Evolutionary conservation across 1,140 invertebrate genomes (phyloP).

Genomic region (Brachionus sp.): DNA sequence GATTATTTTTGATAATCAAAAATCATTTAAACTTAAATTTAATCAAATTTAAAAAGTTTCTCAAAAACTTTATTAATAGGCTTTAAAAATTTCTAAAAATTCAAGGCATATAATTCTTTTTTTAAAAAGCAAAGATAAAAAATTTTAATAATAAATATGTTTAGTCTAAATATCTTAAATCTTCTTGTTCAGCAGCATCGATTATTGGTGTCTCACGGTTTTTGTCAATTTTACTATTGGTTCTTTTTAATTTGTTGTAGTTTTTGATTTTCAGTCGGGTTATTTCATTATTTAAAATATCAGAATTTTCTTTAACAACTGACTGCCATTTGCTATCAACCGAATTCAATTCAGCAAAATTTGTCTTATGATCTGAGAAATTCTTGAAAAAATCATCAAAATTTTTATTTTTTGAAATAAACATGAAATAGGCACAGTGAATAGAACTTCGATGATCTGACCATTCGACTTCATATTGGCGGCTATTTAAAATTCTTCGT

Average conservation of each 20-base stretch:
- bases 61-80: neutral
- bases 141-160: neutral
- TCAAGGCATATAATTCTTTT: neutral
- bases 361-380: neutral
- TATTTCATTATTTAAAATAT: neutral
- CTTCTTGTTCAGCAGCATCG: neutral
- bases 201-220: neutral
- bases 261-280: neutral
- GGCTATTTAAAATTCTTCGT: conserved; percentile 47
- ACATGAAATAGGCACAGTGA: conserved; percentile 50
- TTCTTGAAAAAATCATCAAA: neutral
- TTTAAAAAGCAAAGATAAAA: neutral
- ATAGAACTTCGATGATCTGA: conserved; percentile 47
- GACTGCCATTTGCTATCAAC: neutral
- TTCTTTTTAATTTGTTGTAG: neutral
- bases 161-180: neutral
- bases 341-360: neutral
- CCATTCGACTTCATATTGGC: conserved; percentile 50
- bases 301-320: neutral
- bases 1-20: too few relatives aligned
- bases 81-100: neutral
- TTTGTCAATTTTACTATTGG: neutral
- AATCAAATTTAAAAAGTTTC: too few relatives aligned
- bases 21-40: too few relatives aligned
- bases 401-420: conserved; percentile 44